Conservation (phyloP, 2,797 vertebrate species). For the Atherinosoma microstoma region DNA sequence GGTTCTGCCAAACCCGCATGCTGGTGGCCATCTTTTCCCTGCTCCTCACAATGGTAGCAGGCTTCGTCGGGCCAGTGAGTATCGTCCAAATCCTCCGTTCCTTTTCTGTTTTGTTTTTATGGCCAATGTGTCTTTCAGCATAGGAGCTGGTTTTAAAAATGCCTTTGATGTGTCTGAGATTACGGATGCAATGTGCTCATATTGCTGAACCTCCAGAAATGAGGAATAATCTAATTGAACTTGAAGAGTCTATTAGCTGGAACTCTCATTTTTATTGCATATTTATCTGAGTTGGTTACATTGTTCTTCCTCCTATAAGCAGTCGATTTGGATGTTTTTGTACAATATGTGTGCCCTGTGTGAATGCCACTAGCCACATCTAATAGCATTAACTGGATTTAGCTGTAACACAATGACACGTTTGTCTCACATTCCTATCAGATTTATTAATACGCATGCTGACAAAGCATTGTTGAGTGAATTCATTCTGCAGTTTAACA, state of each 20-base stretch:
- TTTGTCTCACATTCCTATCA: constrained; percentile 62
- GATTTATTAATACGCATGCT: constrained; percentile 17
- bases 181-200: constrained; percentile 3
- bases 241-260: not conserved
- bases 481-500: constrained; percentile 18
- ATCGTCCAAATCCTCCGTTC: constrained; percentile 49
- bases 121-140: constrained; percentile 49
- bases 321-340: constrained; percentile 51
- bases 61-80: constrained; percentile 87
- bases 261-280: constrained; percentile 11
- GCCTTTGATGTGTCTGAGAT: constrained; percentile 30
- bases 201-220: constrained; percentile 19
- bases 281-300: constrained; percentile 13
- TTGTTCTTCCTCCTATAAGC: constrained; percentile 48
- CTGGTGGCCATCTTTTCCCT: constrained; percentile 84
- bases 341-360: constrained; percentile 17
- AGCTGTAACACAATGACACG: constrained; percentile 59
- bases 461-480: constrained; percentile 13
- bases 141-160: constrained; percentile 19
- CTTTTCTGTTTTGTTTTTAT: constrained; percentile 44
- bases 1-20: constrained; percentile 86
- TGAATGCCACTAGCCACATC: constrained; percentile 26
- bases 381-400: constrained; percentile 79
- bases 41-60: constrained; percentile 84
- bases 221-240: constrained; percentile 9